Base-by-base conservation (phyloP, 2,888 invertebrate genomes). In the Nomada hirtipes region DNA sequence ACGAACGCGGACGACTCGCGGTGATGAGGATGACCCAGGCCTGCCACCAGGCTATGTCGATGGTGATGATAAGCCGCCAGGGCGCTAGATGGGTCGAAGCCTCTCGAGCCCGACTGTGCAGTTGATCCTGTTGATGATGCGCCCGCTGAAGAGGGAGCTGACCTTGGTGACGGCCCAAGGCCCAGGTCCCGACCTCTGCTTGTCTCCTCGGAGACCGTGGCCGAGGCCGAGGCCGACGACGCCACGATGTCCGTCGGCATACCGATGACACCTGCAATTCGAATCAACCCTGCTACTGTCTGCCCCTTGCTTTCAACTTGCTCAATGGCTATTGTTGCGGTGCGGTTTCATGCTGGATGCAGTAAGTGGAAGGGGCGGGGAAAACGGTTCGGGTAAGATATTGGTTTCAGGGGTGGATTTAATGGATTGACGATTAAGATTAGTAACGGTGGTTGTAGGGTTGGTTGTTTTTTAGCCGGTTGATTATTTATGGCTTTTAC, bases 1-100 rank as follows among this genome's bases (percentile, higher is more conserved):
- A 98, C 97, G 93, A 98, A 98, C 1, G 98, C 98, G 18, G 97
- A 98, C 11, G 97, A 96, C 94, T 97, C 97, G 60, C 97, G 95
- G 92, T 97, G 97, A 69, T 96, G 95, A 70, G 95, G 95, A 89
- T 92, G 88, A 76, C 92, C 92, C 50, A 92, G 85, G 44, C 92
- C 90, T 9, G 91, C 89, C 9, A 92, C 92, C 63, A 92, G 85
- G 50, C 91, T 90, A 79, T 92, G 92, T 94, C 94, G 94, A 91
- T 96, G 96, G 87, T 96, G 96, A 87, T 96, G 96, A 90, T 96
- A 97, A 53, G 96, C 91, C n/a, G 92, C 95, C 85, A 96, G 86
- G 20, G 95, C 95, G 83, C 96, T 95, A 13, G 93, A 87, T 20
- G 96, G 95, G 77, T 96, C 96, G 86, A 96, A 96, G 86, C 94